Evolutionary conservation across 2,113 vertebrate genomes (phyloP).

Genomic region (Heptranchias perlo): DNA sequence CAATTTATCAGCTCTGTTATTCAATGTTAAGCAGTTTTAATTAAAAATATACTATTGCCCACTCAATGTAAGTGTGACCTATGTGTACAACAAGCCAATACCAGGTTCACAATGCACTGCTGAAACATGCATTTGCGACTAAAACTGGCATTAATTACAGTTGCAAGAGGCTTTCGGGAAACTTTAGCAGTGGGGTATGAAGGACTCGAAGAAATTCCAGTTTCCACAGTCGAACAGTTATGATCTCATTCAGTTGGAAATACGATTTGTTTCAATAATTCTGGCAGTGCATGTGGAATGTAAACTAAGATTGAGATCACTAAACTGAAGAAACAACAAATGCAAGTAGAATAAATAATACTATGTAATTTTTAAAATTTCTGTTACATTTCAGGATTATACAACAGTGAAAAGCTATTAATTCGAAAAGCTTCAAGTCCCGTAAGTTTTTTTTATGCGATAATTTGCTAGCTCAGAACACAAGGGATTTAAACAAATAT

Average conservation of each 20-base stretch:
- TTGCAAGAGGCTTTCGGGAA: neutral
- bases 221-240: neutral
- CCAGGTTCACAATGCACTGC: neutral
- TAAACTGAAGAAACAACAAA: neutral
- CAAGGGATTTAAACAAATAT: conserved; percentile 3
- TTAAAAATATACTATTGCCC: neutral
- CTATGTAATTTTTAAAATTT: too few species aligned
- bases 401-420: neutral
- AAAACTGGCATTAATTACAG: neutral
- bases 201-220: neutral
- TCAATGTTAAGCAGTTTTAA: neutral
- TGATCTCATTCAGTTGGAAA: too few species aligned
- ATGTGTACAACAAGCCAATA: neutral
- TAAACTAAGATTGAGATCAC: neutral
- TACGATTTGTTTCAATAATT: too few species aligned
- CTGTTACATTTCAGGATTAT: neutral
- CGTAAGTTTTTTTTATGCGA: neutral
- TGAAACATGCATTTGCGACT: neutral
- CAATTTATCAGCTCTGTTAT: neutral
- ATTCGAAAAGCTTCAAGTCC: neutral
- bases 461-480: neutral
- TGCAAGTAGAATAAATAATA: neutral
- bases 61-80: neutral
- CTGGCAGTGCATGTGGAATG: neutral
- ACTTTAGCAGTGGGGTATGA: neutral